Evolutionary conservation across 2,113 vertebrate species (phyloP), one percentile per base, ranked within the genome.

Genomic region (Marmota monax): DNA sequence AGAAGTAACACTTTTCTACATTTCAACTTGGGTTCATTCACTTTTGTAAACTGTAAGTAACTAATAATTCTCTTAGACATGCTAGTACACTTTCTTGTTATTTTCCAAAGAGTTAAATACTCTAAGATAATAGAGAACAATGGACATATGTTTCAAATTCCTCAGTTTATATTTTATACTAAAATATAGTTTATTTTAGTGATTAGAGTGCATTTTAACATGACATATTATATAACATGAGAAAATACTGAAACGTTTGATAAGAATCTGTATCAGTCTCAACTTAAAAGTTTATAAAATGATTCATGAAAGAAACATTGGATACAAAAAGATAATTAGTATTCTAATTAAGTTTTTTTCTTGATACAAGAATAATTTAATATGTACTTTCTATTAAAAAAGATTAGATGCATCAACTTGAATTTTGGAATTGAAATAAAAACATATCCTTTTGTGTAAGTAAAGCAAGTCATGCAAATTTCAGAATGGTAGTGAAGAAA

Each of bases 341-440:
- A 87, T 84, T 37, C 11, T 78, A 72, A 48, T 2, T 73, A 79
- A 85, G 42, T 8, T 53, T 96, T n/a, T 78, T 85, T 95, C 10
- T 84, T 79, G 10, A 53, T 12, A 77, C 16, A 74, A 42, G n/a
- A 92, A 93, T 9, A 77, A 72, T 61, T 92, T 95, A 91, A 83
- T 56, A 73, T 53, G 20, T 76, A 2, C 4, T 74, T 96, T 95
- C 51, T 84, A 83, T 76, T 90, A 53, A 34, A 90, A 51, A 91
- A 77, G 11, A 73, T 73, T 74, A 32, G 8, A 84, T 94, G 70
- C 79, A 11, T 76, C 22, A 34, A 89, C 34, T 76, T 87, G 29
- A 96, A 86, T 56, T 7, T 89, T 88, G 23, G 20, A 34, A 79
- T 25, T 85, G 20, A 88, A 94, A 92, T 74, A 58, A 79, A 96